Evolutionary conservation across 2,113 vertebrate genomes (phyloP).

Genomic region (Panurus biarmicus): DNA sequence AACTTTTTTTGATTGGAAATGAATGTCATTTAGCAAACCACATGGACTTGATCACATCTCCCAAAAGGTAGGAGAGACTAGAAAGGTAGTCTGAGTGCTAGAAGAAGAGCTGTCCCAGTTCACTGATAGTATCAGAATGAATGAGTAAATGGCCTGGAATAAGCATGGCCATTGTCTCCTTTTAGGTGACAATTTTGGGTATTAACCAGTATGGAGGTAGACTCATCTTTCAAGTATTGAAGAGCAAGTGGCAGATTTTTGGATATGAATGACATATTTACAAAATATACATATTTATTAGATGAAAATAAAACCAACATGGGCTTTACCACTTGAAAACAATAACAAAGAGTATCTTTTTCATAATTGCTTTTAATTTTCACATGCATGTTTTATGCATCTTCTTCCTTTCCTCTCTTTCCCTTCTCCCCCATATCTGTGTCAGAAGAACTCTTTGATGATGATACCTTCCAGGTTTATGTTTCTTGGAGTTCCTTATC

Average conservation of each 20-base stretch:
- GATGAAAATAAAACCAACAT: background rate
- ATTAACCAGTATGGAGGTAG: background rate
- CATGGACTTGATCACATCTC: background rate
- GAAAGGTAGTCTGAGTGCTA: background rate
- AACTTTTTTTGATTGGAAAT: background rate
- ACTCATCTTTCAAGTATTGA: background rate
- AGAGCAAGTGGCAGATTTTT: background rate
- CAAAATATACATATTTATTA: background rate
- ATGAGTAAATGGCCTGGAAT: background rate
- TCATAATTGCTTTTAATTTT: background rate
- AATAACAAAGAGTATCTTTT: background rate
- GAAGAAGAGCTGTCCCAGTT: background rate
- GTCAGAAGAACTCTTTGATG: background rate
- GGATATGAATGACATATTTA: background rate
- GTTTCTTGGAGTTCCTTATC: background rate
- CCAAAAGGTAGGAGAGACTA: background rate
- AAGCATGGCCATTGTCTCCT: fast-evolving
- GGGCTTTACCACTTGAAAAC: background rate
- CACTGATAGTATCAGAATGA: background rate
- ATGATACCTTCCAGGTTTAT: background rate
- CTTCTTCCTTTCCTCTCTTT: background rate
- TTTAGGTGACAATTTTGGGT: background rate
- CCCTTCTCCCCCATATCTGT: background rate
- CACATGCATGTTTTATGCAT: background rate
- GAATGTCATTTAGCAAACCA: background rate